phyloP scores from a whole-genome alignment of 2,113 vertebrate species.

The Lethenteron reissneri region DNA sequence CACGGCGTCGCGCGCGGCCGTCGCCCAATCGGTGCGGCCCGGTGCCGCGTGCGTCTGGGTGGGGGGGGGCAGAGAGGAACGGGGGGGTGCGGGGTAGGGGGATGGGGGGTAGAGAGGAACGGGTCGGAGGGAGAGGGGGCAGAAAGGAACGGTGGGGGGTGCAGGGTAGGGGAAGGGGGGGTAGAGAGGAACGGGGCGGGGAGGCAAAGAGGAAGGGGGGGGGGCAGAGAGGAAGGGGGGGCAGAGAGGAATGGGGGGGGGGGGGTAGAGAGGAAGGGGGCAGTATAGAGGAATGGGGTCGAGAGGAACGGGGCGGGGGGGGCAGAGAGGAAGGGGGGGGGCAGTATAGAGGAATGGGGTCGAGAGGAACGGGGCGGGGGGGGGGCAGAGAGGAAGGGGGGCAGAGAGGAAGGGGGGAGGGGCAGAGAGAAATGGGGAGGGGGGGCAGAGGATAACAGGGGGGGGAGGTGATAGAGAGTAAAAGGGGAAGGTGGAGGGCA shows the following conservation, averaged over 20 bases:
- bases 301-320: not conserved
- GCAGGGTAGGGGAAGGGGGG: not conserved
- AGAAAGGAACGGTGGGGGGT: not conserved
- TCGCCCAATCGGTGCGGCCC: slow-evolving; percentile 84
- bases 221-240: not conserved
- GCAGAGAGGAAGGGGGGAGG: not conserved
- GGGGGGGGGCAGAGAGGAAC: slow-evolving; percentile 19
- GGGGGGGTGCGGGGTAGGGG: not conserved
- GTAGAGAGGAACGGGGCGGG: not conserved
- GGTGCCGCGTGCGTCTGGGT: slow-evolving; percentile 68
- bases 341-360: no score
- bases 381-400: not conserved
- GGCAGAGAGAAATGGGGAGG: not conserved
- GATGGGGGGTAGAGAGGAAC: not conserved
- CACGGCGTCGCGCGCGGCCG: slow-evolving; percentile 50
- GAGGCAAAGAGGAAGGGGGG: not conserved
- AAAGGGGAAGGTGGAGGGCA: not conserved
- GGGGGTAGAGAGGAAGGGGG: no score
- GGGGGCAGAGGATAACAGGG: not conserved
- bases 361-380: no score
- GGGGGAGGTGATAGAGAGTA: not conserved
- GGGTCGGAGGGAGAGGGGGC: not conserved
- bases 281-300: no score
- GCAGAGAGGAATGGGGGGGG: not conserved
- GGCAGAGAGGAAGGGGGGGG: not conserved